Percentiles rank a stretch among this genome's conserved stretches.
Evolutionary conservation across 2,888 invertebrate species (phyloP).

Genomic region (Papilio protenor): DNA sequence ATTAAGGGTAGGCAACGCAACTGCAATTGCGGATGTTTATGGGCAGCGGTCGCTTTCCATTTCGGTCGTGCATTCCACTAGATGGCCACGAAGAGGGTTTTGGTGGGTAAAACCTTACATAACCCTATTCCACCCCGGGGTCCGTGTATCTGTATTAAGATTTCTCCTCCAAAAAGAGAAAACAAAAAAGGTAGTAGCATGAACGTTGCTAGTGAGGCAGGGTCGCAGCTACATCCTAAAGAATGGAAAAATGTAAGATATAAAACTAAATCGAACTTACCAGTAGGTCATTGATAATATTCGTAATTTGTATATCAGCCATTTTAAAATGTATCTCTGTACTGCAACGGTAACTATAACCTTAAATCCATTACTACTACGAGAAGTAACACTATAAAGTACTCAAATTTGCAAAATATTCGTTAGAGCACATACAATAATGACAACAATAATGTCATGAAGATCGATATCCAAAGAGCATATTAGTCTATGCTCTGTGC

Average conservation of each 20-base stretch:
- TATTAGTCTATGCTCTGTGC: too few relatives aligned
- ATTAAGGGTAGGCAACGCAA: too few relatives aligned
- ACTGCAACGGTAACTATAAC: not conserved
- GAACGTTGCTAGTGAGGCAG: too few relatives aligned
- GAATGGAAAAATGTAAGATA: not conserved
- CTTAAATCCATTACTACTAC: not conserved
- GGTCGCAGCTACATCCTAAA: not conserved
- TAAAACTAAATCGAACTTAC: constrained; percentile 67
- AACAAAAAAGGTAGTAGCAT: too few relatives aligned
- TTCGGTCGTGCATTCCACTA: not conserved
- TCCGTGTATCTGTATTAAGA: too few relatives aligned
- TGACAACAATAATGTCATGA: not conserved
- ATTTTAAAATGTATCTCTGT: constrained; percentile 59
- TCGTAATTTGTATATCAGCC: constrained; percentile 86
- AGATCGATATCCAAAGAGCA: not conserved
- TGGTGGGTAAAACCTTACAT: too few relatives aligned
- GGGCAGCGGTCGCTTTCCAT: too few relatives aligned
- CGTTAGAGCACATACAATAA: not conserved
- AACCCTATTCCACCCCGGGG: too few relatives aligned
- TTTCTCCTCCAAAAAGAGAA: too few relatives aligned
- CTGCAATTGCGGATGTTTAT: too few relatives aligned
- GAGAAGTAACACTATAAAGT: not conserved
- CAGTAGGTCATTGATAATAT: constrained; percentile 87
- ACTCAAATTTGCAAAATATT: not conserved
- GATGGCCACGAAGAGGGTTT: too few relatives aligned